A percentile compares a stretch with the other conserved stretches of the same genome.
phyloP scores from a whole-genome alignment of 2,888 invertebrate genomes.

The Nemapogon koenigi region DNA sequence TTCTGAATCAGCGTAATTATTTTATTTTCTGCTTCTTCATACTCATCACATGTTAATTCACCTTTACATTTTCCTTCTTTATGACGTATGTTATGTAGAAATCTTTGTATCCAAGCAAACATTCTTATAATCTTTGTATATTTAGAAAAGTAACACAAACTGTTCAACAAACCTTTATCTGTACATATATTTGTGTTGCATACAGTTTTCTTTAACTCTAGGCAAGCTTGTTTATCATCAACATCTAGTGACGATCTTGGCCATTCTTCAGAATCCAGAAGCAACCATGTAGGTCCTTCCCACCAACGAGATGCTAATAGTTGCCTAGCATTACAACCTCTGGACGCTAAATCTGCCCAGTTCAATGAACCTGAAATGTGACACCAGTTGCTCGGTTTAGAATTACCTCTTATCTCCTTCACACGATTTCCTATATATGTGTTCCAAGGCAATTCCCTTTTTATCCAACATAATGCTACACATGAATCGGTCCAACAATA shows the following conservation, averaged over 20 bases:
- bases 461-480: slow-evolving; percentile 5
- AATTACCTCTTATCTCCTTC: slow-evolving; percentile 6
- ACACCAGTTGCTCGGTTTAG: slow-evolving; percentile 5
- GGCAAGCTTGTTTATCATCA: too few species aligned
- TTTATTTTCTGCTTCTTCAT: slow-evolving; percentile 3
- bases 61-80: not conserved
- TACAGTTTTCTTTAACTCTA: not conserved
- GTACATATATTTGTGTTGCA: not conserved
- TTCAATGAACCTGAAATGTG: slow-evolving; percentile 9
- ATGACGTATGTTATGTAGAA: not conserved
- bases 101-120: slow-evolving; percentile 9
- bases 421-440: slow-evolving; percentile 10
- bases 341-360: slow-evolving; percentile 7
- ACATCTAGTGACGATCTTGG: too few species aligned
- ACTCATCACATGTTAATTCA: slow-evolving; percentile 4
- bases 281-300: slow-evolving; percentile 10
- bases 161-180: not conserved
- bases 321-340: slow-evolving; percentile 7
- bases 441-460: slow-evolving; percentile 1
- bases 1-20: slow-evolving; percentile 4
- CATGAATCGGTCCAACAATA: slow-evolving; percentile 7
- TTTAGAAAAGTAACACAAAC: slow-evolving; percentile 5
- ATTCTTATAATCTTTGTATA: slow-evolving; percentile 9
- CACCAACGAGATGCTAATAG: slow-evolving; percentile 7
- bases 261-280: not conserved